Conservation (phyloP, 1,140 invertebrate species). For the Aphelenchoides besseyi region DNA sequence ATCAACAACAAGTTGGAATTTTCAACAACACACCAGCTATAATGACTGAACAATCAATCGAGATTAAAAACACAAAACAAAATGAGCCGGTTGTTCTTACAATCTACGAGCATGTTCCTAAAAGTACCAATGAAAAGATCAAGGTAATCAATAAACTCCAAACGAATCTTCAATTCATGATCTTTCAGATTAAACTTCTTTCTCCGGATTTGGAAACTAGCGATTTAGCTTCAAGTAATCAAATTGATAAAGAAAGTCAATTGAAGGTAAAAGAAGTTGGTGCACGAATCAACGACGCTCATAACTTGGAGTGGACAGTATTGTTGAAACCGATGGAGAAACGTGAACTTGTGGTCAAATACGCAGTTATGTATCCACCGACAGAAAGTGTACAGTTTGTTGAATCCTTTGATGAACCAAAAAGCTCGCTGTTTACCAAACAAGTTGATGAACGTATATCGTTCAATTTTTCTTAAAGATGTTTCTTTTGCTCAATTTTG, state of each 20-base stretch:
- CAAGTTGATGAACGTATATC: too few species aligned
- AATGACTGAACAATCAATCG: slow-evolving; percentile 62
- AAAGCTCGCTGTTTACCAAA: too few species aligned
- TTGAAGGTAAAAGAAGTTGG: slow-evolving; percentile 36
- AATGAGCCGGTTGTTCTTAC: slow-evolving; percentile 59
- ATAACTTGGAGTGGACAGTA: slow-evolving; percentile 64
- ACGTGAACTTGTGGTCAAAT: slow-evolving; percentile 45
- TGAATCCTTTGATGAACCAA: too few species aligned
- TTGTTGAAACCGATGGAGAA: slow-evolving; percentile 47
- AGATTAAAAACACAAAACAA: slow-evolving; percentile 63
- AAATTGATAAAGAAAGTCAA: slow-evolving; percentile 21
- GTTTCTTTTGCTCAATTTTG: too few species aligned
- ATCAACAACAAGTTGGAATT: slow-evolving; percentile 54
- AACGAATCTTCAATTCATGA: too few species aligned
- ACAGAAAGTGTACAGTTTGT: slow-evolving; percentile 27
- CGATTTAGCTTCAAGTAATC: not conserved
- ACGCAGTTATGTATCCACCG: slow-evolving; percentile 19
- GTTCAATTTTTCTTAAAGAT: too few species aligned
- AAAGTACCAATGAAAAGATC: slow-evolving; percentile 64
- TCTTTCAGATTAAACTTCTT: slow-evolving; percentile 38
- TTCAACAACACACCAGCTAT: slow-evolving; percentile 50
- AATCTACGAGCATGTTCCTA: slow-evolving; percentile 63
- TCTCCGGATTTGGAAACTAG: slow-evolving; percentile 36
- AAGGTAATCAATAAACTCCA: too few species aligned
- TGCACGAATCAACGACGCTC: slow-evolving; percentile 51